Percentiles rank a stretch among this genome's conserved stretches.
phyloP scores from a whole-genome alignment of 1,140 invertebrate species.

The Listronotus bonariensis region DNA sequence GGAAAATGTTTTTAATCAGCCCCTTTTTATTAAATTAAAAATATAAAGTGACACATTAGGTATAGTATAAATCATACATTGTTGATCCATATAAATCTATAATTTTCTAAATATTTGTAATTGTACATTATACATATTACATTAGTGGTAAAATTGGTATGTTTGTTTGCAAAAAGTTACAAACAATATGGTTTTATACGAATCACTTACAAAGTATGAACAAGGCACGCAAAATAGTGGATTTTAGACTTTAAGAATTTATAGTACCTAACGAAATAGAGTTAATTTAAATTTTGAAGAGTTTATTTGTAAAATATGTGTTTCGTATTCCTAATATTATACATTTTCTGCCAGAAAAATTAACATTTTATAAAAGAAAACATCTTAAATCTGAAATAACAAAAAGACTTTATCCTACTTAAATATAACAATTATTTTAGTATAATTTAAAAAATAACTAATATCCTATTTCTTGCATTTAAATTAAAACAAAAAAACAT shows the following conservation, averaged over 20 bases:
- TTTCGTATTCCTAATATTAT: constrained; percentile 18
- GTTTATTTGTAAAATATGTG: constrained; percentile 33
- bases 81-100: constrained; percentile 51
- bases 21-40: constrained; percentile 52
- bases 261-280: constrained; percentile 39
- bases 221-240: constrained; percentile 50
- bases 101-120: constrained; percentile 44
- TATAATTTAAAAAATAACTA: constrained; percentile 4
- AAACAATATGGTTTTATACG: constrained; percentile 21
- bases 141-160: constrained; percentile 36
- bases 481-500: constrained; percentile 2
- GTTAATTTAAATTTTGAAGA: constrained; percentile 36
- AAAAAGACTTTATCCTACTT: constrained; percentile 16
- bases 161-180: constrained; percentile 42
- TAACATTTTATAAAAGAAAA: constrained; percentile 14
- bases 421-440: background rate
- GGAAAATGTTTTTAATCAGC: constrained; percentile 49
- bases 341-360: constrained; percentile 30
- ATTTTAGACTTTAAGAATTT: constrained; percentile 22
- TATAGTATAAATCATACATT: constrained; percentile 44
- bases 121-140: constrained; percentile 41
- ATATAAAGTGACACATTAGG: constrained; percentile 51
- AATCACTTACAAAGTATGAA: constrained; percentile 47
- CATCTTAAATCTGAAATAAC: constrained; percentile 13
- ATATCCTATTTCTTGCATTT: background rate